Evolutionary conservation across 1,140 invertebrate genomes (phyloP), one percentile per base, ranked within the genome.

Genomic region (Aethina tumida): DNA sequence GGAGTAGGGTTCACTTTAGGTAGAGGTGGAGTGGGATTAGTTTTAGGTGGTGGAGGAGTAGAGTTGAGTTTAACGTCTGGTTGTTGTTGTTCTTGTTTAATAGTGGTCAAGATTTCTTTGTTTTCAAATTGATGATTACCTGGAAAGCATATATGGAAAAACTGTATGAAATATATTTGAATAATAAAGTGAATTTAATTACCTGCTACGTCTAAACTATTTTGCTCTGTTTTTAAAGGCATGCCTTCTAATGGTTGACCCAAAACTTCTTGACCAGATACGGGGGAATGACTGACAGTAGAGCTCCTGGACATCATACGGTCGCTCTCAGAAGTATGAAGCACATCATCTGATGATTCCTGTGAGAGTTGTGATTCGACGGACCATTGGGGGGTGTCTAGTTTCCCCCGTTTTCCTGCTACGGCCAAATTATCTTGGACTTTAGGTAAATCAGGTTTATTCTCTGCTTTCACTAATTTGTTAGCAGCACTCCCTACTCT

Each of bases 351-450:
- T 42, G 70, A 73, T 4, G 70, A 73, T 49, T 73, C 71, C 47
- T 73, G 68, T 4, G 70, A 73, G 50, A 70, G 66, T 55, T 74
- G 72, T 12, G 70, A 73, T 46, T 74, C 72, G 22, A 69, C 71
- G 6, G 72, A 74, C 72, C 72, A 74, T 35, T 73, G 70, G 3
- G 70, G 69, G 41, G 67, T 51, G 5, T 60, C 57, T 2, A 45
- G 14, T 48, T 59, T 59, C 18, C 44, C 50, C 6, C 49, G 31
- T 42, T 49, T 46, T 1, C 36, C 42, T 4, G 33, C 39, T 5
- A 22, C 25, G 7, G 15, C 35, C 7, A 35, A 22, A 18, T 30
- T 31, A 27, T 42, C 35, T 32, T 20, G 29, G 13, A 24, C n/a
- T 31, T 31, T 22, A 10, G 21, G 5, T 13, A 19, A 17, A 15